phyloP scores from a whole-genome alignment of 2,797 vertebrate species.

The Chaetophractus vellerosus region DNA sequence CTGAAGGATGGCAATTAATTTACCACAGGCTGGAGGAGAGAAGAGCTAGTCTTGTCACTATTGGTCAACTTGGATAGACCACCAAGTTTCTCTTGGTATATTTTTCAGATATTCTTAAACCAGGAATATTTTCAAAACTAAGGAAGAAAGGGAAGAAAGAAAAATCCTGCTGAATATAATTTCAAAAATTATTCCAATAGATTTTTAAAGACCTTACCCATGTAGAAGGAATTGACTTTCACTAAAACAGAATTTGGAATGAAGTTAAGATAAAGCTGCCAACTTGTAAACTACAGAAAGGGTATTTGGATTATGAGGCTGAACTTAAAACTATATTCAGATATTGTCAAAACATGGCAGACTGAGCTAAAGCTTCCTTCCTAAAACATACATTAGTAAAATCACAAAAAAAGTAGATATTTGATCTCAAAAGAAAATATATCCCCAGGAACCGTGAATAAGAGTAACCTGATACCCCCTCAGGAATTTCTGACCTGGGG shows the following conservation, averaged over 20 bases:
- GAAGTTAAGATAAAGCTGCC: neutral
- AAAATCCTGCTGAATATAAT: neutral
- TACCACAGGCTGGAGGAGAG: neutral
- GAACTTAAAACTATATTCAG: neutral
- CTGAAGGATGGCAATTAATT: neutral
- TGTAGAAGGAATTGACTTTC: neutral
- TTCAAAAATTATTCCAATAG: slow-evolving; percentile 30
- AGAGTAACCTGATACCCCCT: neutral
- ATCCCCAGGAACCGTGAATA: neutral
- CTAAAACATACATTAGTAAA: neutral
- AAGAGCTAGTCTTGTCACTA: neutral
- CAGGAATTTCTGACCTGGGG: neutral
- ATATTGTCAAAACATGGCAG: neutral
- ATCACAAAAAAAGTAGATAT: neutral
- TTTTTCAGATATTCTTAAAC: neutral
- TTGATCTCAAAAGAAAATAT: neutral
- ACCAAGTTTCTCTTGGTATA: neutral
- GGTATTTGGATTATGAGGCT: neutral
- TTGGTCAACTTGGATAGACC: neutral
- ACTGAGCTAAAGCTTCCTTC: neutral
- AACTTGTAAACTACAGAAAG: neutral
- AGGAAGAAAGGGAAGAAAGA: neutral
- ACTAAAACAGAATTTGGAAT: neutral
- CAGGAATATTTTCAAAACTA: neutral
- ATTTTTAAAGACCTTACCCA: slow-evolving; percentile 20